phyloP scores from a whole-genome alignment of 2,113 vertebrate genomes.

The Hypanus sabinus region DNA sequence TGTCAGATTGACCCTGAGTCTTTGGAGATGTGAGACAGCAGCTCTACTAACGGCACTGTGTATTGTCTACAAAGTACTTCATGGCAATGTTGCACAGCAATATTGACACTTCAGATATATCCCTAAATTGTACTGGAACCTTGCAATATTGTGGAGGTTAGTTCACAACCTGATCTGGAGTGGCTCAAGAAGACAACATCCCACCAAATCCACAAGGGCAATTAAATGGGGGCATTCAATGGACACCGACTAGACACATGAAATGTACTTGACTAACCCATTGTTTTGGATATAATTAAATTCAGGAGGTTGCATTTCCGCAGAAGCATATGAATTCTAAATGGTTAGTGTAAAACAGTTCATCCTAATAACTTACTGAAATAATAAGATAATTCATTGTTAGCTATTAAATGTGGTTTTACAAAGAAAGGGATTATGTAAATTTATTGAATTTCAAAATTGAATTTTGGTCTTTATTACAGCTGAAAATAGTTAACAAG shows the following conservation, averaged over 20 bases:
- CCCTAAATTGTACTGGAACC: too few relatives aligned
- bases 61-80: too few relatives aligned
- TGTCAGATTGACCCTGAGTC: too few relatives aligned
- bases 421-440: not conserved
- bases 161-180: too few relatives aligned
- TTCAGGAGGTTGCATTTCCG: not conserved
- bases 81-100: too few relatives aligned
- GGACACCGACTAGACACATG: not conserved
- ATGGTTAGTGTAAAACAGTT: not conserved
- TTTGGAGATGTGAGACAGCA: too few relatives aligned
- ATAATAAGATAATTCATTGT: not conserved
- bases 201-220: too few relatives aligned
- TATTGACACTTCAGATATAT: too few relatives aligned
- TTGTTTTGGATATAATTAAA: not conserved
- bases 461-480: not conserved
- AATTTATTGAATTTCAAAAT: not conserved
- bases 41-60: too few relatives aligned
- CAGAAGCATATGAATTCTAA: not conserved
- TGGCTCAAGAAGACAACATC: too few relatives aligned
- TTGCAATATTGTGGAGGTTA: too few relatives aligned
- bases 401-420: not conserved
- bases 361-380: not conserved
- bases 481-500: not conserved
- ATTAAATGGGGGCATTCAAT: too few relatives aligned
- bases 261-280: not conserved